Percentiles rank a stretch among this genome's conserved stretches.
Evolutionary conservation across 2,113 vertebrate species (phyloP).

Genomic region (Apteryx mantelli): DNA sequence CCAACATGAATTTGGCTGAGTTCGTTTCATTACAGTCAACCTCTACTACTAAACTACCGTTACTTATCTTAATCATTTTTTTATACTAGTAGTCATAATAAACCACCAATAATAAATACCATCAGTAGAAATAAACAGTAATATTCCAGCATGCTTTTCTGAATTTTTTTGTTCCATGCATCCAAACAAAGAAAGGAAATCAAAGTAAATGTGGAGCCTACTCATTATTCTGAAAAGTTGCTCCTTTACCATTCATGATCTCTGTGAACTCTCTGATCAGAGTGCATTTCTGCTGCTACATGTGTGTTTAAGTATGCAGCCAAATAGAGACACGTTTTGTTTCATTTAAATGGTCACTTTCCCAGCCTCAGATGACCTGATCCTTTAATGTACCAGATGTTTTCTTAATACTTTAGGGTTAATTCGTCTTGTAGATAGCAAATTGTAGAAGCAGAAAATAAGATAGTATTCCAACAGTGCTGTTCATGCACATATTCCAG

Average conservation of each 20-base stretch:
- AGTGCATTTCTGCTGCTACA: fast-evolving
- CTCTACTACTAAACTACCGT: neutral
- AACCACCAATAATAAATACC: neutral
- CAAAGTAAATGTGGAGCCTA: neutral
- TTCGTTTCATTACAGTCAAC: neutral
- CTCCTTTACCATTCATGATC: neutral
- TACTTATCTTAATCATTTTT: neutral
- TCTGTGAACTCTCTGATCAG: neutral
- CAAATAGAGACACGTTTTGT: neutral
- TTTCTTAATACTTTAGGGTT: neutral
- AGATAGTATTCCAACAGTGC: neutral
- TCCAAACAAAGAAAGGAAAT: neutral
- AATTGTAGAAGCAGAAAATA: neutral
- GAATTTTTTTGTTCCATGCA: neutral
- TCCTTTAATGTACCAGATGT: neutral
- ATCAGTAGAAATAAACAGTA: neutral
- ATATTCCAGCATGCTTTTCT: neutral
- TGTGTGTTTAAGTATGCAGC: neutral
- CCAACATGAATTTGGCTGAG: conserved; percentile 16
- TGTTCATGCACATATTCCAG: neutral
- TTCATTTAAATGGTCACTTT: neutral
- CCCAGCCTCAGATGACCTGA: neutral
- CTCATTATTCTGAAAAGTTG: neutral
- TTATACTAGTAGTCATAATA: neutral
- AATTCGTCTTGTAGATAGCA: neutral